Percentiles rank a stretch among this genome's conserved stretches.
Conservation (phyloP, 2,113 vertebrate genomes). For the Dolichotis patagonum region DNA sequence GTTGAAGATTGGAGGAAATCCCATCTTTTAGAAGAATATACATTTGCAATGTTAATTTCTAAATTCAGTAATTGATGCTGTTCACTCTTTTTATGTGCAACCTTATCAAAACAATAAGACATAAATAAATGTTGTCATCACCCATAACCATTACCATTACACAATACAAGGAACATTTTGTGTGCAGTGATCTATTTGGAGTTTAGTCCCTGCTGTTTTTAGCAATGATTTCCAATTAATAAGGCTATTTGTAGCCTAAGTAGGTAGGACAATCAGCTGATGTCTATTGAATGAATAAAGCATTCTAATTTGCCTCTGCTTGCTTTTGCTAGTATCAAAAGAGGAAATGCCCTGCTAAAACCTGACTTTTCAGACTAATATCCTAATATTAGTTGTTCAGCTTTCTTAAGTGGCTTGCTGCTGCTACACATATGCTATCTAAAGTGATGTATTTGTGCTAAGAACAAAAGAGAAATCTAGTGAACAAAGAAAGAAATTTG, state of each 20-base stretch:
- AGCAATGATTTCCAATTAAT: slow-evolving; percentile 38
- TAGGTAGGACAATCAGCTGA: background rate
- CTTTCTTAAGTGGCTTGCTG: background rate
- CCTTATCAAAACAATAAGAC: background rate
- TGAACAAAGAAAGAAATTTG: background rate
- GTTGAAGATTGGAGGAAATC: background rate
- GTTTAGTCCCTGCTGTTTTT: background rate
- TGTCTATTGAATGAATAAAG: background rate
- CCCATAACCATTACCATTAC: background rate
- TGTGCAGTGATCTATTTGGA: background rate
- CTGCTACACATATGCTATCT: background rate
- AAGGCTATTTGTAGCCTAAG: background rate
- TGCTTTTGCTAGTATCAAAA: background rate
- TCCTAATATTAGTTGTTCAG: background rate
- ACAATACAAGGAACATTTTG: background rate
- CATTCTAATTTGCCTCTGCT: background rate
- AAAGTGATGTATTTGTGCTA: background rate
- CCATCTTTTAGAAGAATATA: background rate
- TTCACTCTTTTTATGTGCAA: background rate
- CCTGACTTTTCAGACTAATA: background rate
- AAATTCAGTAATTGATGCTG: background rate
- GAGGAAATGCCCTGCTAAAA: background rate
- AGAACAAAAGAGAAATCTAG: background rate
- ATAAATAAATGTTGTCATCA: background rate
- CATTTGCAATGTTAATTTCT: background rate